Base-by-base conservation (phyloP, 1,140 invertebrate species). In the Neelides sp. region DNA sequence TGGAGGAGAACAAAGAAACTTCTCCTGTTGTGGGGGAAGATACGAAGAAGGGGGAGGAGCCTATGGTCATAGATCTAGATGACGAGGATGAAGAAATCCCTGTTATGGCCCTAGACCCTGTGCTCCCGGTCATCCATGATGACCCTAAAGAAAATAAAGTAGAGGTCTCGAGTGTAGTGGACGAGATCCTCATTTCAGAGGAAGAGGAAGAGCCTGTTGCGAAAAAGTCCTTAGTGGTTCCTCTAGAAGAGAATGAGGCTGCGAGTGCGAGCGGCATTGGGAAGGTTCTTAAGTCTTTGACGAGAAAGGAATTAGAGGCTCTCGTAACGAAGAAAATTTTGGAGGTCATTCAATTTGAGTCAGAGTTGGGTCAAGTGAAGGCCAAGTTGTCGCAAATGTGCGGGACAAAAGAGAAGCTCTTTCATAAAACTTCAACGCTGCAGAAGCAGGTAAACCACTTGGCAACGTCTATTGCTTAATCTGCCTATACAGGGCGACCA, bases 361-460 rank as follows among this genome's bases (percentile, higher is more conserved):
- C 50, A 0, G 23, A 39, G n/a, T n/a, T 59, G 0, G 46, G 53
- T 15, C 28, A 34, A 15, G 19, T 59, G 1, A 22, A 42, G 19
- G 5, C 30, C 0, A 59, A 55, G 50, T 17, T 55, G n/a, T 36
- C 50, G 3, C 19, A 42, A 32, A n/a, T 46, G 2, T 30, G 20
- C 17, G 13, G 13, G 1, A 17, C 43, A 5, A 52, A 53, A 24
- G 57, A 59, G 24, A 54, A 46, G 43, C 44, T 59, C 4, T 30
- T 48, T 34, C 20, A 35, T 10, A 51, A 49, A 23, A 26, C 32
- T 17, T 23, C 17, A 2, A 34, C 32, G 23, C 47, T 59, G n/a
- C 40, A 39, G 19, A 49, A 52, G 50, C 50, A 59, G 57, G 57
- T 59, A 53, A 27, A 26, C 28, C n/a, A n/a, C n/a, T n/a, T n/a